Conservation (phyloP, 2,113 vertebrate species). For the Chinchilla lanigera region DNA sequence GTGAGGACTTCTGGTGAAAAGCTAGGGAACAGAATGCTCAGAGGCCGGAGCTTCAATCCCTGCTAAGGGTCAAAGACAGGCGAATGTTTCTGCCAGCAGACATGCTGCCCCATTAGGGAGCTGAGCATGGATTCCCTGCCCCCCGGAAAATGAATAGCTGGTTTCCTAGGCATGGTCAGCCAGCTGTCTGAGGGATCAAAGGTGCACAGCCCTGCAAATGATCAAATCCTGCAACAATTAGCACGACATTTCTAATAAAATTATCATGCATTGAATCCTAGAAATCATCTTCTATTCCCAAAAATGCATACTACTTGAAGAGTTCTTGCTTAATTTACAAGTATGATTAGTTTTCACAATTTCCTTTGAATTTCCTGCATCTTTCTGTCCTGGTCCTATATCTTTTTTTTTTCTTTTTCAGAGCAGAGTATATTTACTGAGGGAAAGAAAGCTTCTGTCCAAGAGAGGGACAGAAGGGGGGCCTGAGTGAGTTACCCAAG, state of each 20-base stretch:
- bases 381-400: neutral
- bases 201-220: neutral
- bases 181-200: constrained; percentile 12
- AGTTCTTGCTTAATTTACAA: neutral
- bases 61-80: constrained; percentile 64
- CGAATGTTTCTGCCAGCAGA: neutral
- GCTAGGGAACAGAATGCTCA: constrained; percentile 44
- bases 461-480: no score
- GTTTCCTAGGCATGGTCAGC: neutral
- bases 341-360: neutral
- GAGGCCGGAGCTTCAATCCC: constrained; percentile 43
- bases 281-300: neutral
- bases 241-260: constrained; percentile 12
- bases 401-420: no score
- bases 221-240: neutral
- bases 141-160: neutral
- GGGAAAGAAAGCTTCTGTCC: no score
- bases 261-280: neutral
- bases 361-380: constrained; percentile 17
- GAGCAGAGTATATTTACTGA: no score
- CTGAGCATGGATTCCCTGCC: neutral
- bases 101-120: neutral
- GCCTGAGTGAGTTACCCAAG: no score
- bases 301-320: neutral
- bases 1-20: constrained; percentile 57